Percentiles rank a stretch among this genome's conserved stretches.
phyloP scores from a whole-genome alignment of 2,888 invertebrate species.

The Cataglyphis altisquamis region DNA sequence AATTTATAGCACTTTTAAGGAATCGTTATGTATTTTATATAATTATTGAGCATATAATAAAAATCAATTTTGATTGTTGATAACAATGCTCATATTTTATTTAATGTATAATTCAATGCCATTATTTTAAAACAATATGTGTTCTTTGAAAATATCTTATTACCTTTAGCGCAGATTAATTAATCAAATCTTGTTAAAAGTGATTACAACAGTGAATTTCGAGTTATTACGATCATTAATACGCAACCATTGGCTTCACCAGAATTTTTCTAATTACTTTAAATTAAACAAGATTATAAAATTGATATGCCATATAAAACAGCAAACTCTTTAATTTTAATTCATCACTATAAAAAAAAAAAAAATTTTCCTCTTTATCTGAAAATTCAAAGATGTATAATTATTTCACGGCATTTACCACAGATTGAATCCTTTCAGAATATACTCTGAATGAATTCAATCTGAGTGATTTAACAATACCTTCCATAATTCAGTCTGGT shows the following conservation, averaged over 20 bases:
- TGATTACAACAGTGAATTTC: not conserved
- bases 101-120: not conserved
- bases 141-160: not conserved
- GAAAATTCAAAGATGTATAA: not conserved
- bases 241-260: not conserved
- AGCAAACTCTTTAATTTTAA: not conserved
- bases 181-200: not conserved
- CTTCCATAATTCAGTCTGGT: not conserved
- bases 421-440: not conserved
- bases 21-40: not conserved
- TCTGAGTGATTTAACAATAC: constrained; percentile 1
- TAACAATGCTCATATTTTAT: not conserved
- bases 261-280: not conserved
- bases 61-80: not conserved
- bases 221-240: not conserved
- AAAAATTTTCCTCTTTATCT: not conserved
- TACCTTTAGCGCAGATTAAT: not conserved
- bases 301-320: not conserved
- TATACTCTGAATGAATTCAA: not conserved
- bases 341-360: not conserved
- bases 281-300: not conserved
- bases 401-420: not conserved
- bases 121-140: not conserved
- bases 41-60: not conserved
- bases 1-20: not conserved